Evolutionary conservation across 2,113 vertebrate genomes (phyloP).

Genomic region (Coptodon bakossiorum): DNA sequence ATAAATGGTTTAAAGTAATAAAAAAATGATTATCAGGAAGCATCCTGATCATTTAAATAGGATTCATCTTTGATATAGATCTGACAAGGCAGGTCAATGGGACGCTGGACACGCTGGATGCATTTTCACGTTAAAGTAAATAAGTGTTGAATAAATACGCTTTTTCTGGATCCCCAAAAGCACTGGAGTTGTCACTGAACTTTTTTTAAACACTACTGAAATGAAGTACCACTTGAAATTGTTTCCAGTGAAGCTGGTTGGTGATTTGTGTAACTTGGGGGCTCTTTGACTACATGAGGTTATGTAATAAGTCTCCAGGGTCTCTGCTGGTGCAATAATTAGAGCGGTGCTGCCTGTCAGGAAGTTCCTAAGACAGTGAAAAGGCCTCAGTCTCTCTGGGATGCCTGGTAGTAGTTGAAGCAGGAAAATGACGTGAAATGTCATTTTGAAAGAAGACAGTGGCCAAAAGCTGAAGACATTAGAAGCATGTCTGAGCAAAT

Average conservation of each 20-base stretch:
- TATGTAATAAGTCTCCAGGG: conserved; percentile 29
- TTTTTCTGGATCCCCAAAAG: not conserved
- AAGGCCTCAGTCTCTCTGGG: conserved; percentile 10
- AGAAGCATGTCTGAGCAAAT: not conserved
- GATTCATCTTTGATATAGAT: not conserved
- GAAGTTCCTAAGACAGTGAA: conserved; percentile 36
- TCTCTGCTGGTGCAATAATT: conserved; percentile 18
- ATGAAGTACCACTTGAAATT: not conserved
- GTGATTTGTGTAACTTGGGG: not conserved
- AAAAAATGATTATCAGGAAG: not conserved
- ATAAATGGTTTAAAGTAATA: not conserved
- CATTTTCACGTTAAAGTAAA: not conserved
- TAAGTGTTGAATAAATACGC: not conserved
- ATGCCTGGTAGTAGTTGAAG: not conserved
- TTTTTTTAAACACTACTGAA: not conserved
- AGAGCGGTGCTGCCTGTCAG: conserved; percentile 13
- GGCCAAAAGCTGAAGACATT: not conserved
- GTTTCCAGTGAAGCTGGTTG: not conserved
- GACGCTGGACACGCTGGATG: not conserved
- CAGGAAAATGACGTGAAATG: not conserved
- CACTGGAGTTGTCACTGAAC: not conserved
- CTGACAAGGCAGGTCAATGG: not conserved
- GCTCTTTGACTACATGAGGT: conserved; percentile 14
- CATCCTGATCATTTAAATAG: not conserved
- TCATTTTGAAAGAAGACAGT: not conserved